A percentile compares a stretch with the other conserved stretches of the same genome.
Conservation (phyloP, 2,888 invertebrate species). For the Ctenicera cuprea region DNA sequence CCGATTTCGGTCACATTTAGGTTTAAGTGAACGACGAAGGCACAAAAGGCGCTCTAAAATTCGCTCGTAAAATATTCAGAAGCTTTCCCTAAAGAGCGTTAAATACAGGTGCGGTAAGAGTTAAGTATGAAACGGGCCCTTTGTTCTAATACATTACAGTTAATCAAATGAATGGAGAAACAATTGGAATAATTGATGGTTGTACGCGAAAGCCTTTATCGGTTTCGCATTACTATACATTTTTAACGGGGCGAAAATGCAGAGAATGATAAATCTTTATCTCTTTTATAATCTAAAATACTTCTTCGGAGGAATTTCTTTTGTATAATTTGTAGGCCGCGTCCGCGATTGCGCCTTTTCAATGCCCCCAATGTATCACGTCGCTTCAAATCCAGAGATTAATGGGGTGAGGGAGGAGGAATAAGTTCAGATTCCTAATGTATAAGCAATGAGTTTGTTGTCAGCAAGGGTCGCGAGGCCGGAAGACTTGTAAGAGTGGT, state of each 20-base stretch:
- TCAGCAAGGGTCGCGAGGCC: constrained; percentile 30
- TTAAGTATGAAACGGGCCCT: constrained; percentile 1
- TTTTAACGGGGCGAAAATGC: constrained; percentile 11
- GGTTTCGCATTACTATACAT: constrained; percentile 4
- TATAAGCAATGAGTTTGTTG: constrained; percentile 51
- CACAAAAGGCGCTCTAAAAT: background rate
- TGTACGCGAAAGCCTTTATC: background rate
- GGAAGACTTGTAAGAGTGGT: constrained; percentile 43
- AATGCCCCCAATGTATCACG: constrained; percentile 33
- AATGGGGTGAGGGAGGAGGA: constrained; percentile 33
- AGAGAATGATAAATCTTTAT: constrained; percentile 21
- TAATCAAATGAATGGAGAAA: constrained; percentile 21
- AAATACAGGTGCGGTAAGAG: constrained; percentile 17
- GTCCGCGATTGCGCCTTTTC: constrained; percentile 19
- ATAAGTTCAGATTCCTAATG: constrained; percentile 38
- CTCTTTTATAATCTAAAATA: constrained; percentile 19
- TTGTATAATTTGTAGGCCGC: constrained; percentile 35
- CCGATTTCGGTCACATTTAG: background rate
- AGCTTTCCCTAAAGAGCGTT: constrained; percentile 12
- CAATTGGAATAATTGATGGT: constrained; percentile 27
- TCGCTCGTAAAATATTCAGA: constrained; percentile 22
- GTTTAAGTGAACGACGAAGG: background rate
- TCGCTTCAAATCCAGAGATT: constrained; percentile 44
- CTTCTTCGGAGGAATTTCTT: constrained; percentile 12
- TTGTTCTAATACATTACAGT: constrained; percentile 16